phyloP scores from a whole-genome alignment of 2,888 invertebrate species.

The Erpobdella octoculata region DNA sequence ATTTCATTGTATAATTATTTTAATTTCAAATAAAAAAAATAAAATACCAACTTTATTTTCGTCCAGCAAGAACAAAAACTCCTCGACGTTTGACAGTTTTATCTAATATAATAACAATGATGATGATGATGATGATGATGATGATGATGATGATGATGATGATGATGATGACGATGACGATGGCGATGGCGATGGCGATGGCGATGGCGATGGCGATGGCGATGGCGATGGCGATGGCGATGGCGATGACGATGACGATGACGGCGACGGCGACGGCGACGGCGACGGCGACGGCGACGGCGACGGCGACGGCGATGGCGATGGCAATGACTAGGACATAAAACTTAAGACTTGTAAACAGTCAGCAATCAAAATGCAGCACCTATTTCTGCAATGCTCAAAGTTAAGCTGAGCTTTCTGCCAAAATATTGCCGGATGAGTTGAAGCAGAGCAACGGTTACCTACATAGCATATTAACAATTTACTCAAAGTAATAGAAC shows the following conservation, averaged over 20 bases:
- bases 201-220: neutral
- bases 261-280: constrained; percentile 2
- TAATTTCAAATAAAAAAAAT: too few species aligned
- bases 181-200: neutral
- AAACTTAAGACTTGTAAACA: constrained; percentile 57
- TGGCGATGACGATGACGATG: constrained; percentile 17
- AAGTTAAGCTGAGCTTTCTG: too few species aligned
- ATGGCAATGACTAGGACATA: neutral
- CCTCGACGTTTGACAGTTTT: neutral
- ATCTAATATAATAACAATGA: neutral
- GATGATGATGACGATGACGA: neutral
- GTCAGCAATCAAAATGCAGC: constrained; percentile 59
- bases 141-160: neutral
- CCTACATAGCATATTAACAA: too few species aligned
- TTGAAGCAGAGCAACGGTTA: too few species aligned
- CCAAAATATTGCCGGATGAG: too few species aligned
- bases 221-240: constrained; percentile 5
- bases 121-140: constrained; percentile 1
- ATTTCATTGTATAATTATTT: too few species aligned
- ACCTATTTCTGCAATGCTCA: neutral
- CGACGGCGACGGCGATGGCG: constrained; percentile 19
- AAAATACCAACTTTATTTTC: neutral
- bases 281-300: constrained; percentile 11
- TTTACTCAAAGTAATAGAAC: too few species aligned
- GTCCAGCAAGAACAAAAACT: neutral